Conservation (phyloP, 2,113 vertebrate genomes). For the Cyprinus carpio region DNA sequence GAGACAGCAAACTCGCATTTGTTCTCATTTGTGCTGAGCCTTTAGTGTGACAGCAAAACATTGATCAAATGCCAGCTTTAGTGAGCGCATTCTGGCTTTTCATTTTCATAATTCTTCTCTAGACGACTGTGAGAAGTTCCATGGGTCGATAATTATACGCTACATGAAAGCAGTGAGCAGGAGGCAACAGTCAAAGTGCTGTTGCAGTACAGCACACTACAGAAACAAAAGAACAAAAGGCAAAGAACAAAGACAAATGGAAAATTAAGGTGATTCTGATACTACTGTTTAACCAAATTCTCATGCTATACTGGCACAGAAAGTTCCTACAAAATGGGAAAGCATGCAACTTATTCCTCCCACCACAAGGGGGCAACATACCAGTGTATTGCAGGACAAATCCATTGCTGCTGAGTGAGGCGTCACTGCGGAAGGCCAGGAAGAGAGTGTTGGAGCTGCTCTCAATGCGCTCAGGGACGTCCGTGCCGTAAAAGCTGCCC, state of each 20-base stretch:
- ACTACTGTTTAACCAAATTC: slow-evolving; percentile 6
- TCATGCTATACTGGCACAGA: too few species aligned
- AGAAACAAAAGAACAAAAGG: slow-evolving; percentile 55
- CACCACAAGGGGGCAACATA: slow-evolving; percentile 55
- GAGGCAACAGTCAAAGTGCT: slow-evolving; percentile 40
- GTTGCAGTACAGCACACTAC: slow-evolving; percentile 46
- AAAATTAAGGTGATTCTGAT: slow-evolving; percentile 11
- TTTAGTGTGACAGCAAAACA: slow-evolving; percentile 59
- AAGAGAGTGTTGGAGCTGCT: slow-evolving; percentile 97
- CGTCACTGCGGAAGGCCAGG: slow-evolving; percentile 94
- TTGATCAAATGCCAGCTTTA: slow-evolving; percentile 65
- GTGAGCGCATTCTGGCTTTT: slow-evolving; percentile 57
- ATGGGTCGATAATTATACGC: slow-evolving; percentile 57
- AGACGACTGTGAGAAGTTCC: slow-evolving; percentile 48
- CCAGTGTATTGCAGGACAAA: slow-evolving; percentile 96
- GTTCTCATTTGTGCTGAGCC: slow-evolving; percentile 62
- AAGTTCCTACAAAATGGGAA: neutral
- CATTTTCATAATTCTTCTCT: slow-evolving; percentile 68
- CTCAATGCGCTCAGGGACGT: slow-evolving; percentile 89
- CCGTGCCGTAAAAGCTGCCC: slow-evolving; percentile 93
- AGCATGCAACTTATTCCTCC: neutral
- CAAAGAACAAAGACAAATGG: slow-evolving; percentile 56
- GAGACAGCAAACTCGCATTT: slow-evolving; percentile 58
- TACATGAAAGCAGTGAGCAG: slow-evolving; percentile 45
- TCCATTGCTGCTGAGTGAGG: slow-evolving; percentile 91